Evolutionary conservation across 2,888 invertebrate genomes (phyloP), one percentile per base, ranked within the genome.

Genomic region (Dilophus febrilis): DNA sequence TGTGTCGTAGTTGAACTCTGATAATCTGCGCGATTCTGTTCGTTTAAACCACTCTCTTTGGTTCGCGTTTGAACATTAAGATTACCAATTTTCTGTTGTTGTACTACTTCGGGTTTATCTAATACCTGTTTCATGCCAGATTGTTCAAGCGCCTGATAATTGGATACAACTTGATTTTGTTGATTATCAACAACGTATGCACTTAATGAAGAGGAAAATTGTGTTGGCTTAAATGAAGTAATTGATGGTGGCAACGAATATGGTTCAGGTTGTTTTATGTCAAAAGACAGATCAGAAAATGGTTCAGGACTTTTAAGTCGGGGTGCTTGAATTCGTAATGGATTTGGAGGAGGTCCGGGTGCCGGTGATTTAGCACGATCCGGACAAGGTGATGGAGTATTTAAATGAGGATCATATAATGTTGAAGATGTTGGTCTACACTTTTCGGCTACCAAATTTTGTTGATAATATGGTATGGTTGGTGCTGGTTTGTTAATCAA

Each of bases 391-490:
- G 77, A 75, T 42, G 74, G 67, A 39, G 75, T 75, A 12, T 72
- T 69, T 51, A 67, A 70, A 34, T 65, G 66, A 17, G 74, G 74
- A 48, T 78, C 72, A 47, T 72, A 71, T 39, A 71, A 53, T 47
- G 72, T 70, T 32, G 67, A 65, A 50, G 70, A 69, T 3, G 72
- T 64, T 5, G 79, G 71, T 40, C 61, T 52, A 52, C 72, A 72
- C 52, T 76, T 72, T 33, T 74, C 74, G n/a, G 75, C 70, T 27
- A 79, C 74, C 48, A 84, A 65, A 57, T 79, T 77, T 58, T 75
- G 75, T 60, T 86, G 85, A 54, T 86, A 86, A 50, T 72, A 74
- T 8, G 85, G 85, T 48, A 86, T 73, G 37, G 74, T 67, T 11
- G 82, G 74, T 2, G 80, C 78, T 19, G 83, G 78, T 44, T 58